Evolutionary conservation across 92 coral and sea anemone species (phyloP).

Genomic region (Heteractis magnifica): DNA sequence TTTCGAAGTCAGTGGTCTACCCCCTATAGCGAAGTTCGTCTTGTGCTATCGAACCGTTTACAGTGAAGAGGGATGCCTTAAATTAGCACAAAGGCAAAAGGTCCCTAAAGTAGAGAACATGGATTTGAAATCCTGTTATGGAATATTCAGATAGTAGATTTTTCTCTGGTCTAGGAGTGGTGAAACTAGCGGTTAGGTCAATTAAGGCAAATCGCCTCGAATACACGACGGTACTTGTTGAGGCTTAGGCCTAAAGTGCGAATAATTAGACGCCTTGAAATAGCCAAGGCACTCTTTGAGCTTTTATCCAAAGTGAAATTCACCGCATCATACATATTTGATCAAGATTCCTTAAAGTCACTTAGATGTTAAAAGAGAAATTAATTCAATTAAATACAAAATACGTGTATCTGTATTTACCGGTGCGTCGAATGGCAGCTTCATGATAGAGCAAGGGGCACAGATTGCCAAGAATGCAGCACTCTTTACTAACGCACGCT

Average conservation of each 20-base stretch:
- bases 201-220: slow-evolving; percentile 17
- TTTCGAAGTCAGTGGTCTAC: slow-evolving; percentile 43
- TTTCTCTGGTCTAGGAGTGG: slow-evolving; percentile 31
- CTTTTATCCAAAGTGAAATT: neutral
- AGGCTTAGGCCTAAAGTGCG: slow-evolving; percentile 19
- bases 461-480: slow-evolving; percentile 73
- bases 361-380: slow-evolving; percentile 12
- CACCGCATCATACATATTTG: slow-evolving; percentile 12
- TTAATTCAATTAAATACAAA: slow-evolving; percentile 4
- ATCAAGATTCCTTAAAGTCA: slow-evolving; percentile 9
- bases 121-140: neutral
- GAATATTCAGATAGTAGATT: slow-evolving; percentile 15
- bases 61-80: neutral
- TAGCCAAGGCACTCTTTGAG: neutral
- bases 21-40: slow-evolving; percentile 25
- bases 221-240: slow-evolving; percentile 17
- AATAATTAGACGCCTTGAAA: slow-evolving; percentile 15
- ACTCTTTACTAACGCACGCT: slow-evolving; percentile 44
- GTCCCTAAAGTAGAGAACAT: neutral
- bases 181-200: slow-evolving; percentile 28
- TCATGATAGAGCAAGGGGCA: slow-evolving; percentile 55
- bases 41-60: neutral
- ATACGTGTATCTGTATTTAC: slow-evolving; percentile 54
- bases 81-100: neutral
- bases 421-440: slow-evolving; percentile 44